A percentile compares a stretch with the other conserved stretches of the same genome.
phyloP scores from a whole-genome alignment of 2,113 vertebrate genomes.

The Tupaia chinensis region DNA sequence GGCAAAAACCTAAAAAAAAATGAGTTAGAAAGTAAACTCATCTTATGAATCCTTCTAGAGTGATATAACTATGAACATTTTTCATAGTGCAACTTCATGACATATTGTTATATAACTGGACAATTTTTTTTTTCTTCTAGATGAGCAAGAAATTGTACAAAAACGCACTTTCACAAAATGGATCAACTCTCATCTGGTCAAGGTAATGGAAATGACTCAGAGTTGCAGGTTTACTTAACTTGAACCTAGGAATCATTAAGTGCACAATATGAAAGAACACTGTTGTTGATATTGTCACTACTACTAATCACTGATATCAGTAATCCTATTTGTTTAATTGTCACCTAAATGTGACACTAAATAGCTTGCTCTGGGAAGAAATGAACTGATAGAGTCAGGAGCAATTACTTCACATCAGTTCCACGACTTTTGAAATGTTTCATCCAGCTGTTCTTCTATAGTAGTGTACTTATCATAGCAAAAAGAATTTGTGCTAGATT shows the following conservation, averaged over 20 bases:
- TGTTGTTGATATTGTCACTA: rapidly evolving
- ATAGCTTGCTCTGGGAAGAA: background rate
- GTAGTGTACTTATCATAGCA: background rate
- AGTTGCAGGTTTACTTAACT: background rate
- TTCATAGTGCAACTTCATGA: background rate
- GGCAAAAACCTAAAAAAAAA: background rate
- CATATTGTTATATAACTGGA: constrained; percentile 63
- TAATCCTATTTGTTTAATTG: background rate
- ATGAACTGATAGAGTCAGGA: background rate
- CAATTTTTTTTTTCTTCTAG: constrained; percentile 84
- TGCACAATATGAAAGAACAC: background rate
- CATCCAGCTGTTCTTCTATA: background rate
- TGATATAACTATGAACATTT: background rate
- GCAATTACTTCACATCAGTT: background rate
- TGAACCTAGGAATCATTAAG: background rate
- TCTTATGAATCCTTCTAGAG: background rate
- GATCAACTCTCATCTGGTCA: constrained; percentile 99
- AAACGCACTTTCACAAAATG: constrained; percentile 99
- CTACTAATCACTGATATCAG: background rate
- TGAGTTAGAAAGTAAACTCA: background rate
- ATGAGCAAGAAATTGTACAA: constrained; percentile 99
- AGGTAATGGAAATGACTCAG: constrained; percentile 89
- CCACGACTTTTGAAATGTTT: background rate
- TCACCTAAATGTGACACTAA: background rate
- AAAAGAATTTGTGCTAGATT: background rate